Conservation (phyloP, 2,113 vertebrate species). For the Struthidea cinerea region DNA sequence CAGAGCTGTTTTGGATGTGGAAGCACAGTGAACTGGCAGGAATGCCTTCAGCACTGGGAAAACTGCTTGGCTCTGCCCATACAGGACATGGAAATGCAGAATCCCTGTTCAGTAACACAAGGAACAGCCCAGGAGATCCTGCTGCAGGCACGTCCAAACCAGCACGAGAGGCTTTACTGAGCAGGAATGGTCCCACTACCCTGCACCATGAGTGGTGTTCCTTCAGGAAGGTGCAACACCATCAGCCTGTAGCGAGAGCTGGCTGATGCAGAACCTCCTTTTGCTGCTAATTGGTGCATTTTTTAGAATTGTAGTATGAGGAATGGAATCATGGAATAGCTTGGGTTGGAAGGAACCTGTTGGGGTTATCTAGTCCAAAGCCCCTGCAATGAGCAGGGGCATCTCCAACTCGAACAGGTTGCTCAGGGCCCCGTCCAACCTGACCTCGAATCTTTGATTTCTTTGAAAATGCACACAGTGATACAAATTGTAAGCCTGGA, state of each 20-base stretch:
- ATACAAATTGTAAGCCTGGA: neutral
- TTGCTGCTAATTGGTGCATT: neutral
- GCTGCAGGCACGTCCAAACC: neutral
- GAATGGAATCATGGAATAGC: neutral
- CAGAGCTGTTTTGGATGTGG: neutral
- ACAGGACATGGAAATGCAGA: neutral
- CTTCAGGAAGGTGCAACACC: neutral
- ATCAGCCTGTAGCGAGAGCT: neutral
- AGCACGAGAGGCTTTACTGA: accelerated
- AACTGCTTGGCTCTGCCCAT: neutral
- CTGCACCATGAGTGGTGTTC: neutral
- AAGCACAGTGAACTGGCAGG: neutral
- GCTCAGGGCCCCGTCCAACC: neutral
- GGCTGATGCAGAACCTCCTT: neutral
- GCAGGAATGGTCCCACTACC: neutral
- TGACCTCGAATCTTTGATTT: neutral
- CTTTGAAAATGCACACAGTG: neutral
- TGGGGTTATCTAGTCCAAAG: neutral
- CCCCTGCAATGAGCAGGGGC: neutral
- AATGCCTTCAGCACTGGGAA: neutral
- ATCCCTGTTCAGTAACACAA: neutral
- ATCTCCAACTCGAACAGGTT: neutral
- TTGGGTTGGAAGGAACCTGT: neutral
- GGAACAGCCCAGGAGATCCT: neutral
- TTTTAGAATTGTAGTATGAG: neutral